Evolutionary conservation across 2,888 invertebrate genomes (phyloP), one percentile per base, ranked within the genome.

Genomic region (Agriopis aurantiaria): DNA sequence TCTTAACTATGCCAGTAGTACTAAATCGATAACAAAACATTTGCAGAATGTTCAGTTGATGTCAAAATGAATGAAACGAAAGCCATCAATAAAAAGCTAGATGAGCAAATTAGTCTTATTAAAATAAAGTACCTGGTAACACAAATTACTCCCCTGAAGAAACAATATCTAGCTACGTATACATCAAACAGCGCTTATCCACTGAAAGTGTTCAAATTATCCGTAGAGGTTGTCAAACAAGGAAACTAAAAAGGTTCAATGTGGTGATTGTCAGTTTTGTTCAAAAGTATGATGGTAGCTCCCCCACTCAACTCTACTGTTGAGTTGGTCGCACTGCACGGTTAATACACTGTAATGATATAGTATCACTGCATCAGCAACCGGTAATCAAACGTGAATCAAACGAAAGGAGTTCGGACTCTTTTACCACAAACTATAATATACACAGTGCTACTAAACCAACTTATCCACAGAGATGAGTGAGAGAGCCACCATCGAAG

Each of bases 361-460:
- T 87, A 84, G 83, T 85, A 82, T 80, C 82, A 79, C 77, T 76
- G 74, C 80, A 81, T 78, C 80, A 77, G 79, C 79, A 86, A 82
- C 86, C 83, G 78, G 86, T 86, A 89, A 91, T 91, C 91, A 90
- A 88, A 88, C 83, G 83, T 87, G 85, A 85, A 90, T 90, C 90
- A 90, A 88, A 90, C 81, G 87, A 88, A 89, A 89, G 87, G 82
- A 85, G 86, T 85, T 87, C 81, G 80, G 79, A 80, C 82, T 82
- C 76, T 53, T 62, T 33, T 12, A n/a, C 33, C 58, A 58, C 46
- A 58, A 8, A 48, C 8, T 40, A 33, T 8, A 58, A 17, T 11
- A 3, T 9, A 11, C 8, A 33, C 40, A 56, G 4, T 43, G 14
- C 43, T 4, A 23, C 23, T 8, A 46, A 10, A 23, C 56, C 9